These are phyloP conservation scores for Nothobranchius furzeri DNA, from an alignment of 2,113 vertebrate genomes.

Conservation along the genomic window DNA sequence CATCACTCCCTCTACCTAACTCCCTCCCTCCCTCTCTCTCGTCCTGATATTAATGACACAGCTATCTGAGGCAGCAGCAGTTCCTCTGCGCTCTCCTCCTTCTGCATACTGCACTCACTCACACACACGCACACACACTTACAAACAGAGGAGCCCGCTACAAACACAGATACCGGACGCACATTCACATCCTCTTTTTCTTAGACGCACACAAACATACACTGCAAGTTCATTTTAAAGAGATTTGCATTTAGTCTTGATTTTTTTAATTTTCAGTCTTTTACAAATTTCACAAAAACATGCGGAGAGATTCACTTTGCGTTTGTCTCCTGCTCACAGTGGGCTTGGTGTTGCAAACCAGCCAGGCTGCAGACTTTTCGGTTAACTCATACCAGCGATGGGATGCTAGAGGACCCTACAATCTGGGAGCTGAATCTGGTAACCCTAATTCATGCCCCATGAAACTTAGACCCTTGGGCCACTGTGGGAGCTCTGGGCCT, in stretches of 20 bases:
- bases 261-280: neutral
- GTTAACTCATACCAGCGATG: slow-evolving; percentile 67
- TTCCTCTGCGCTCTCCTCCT: slow-evolving; percentile 72
- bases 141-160: slow-evolving; percentile 26
- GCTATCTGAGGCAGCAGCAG: slow-evolving; percentile 74
- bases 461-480: slow-evolving; percentile 82
- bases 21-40: slow-evolving; percentile 60
- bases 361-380: slow-evolving; percentile 54
- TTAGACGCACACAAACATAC: slow-evolving; percentile 12
- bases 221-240: slow-evolving; percentile 15
- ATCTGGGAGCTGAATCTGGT: slow-evolving; percentile 47
- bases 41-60: slow-evolving; percentile 81
- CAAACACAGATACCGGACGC: slow-evolving; percentile 41
- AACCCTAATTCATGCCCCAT: slow-evolving; percentile 76
- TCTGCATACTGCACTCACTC: slow-evolving; percentile 65
- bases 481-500: slow-evolving; percentile 76
- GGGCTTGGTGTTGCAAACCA: slow-evolving; percentile 48
- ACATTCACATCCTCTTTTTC: slow-evolving; percentile 22
- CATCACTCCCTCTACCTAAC: slow-evolving; percentile 57
- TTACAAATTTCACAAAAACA: slow-evolving; percentile 51
- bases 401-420: slow-evolving; percentile 58
- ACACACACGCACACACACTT: slow-evolving; percentile 33
- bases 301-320: slow-evolving; percentile 77
- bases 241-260: slow-evolving; percentile 8
- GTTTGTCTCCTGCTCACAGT: slow-evolving; percentile 76